Base-by-base conservation (phyloP, 2,113 vertebrate genomes). In the Protobothrops mucrosquamatus region DNA sequence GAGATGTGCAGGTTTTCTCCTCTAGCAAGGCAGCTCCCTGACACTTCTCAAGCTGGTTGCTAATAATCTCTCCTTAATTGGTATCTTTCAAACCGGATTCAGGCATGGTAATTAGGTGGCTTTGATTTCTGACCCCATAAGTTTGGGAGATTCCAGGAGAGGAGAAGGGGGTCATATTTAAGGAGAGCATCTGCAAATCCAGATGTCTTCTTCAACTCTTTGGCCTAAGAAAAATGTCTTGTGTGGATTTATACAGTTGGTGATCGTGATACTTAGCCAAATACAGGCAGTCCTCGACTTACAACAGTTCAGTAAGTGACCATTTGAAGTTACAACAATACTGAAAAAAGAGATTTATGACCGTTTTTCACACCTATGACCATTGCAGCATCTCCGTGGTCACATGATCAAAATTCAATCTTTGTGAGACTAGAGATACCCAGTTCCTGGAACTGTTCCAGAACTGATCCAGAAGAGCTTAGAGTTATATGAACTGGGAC, bases 81-180 rank as follows among this genome's bases (percentile, higher is more conserved):
- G 97, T 96, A 96, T 97, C 96, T 97, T 98, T 98, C 97, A 97
- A 98, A 95, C 94, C 88, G 91, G 97, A 98, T 97, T 98, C 97
- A 97, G 97, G 97, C 96, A 97, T 96, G 96, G 97, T 97, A 97
- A 96, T 97, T 97, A 98, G 95, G 88, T 89, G n/a, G 88, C 95
- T 96, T 91, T 94, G 95, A 97, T 94, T 97, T 92, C 91, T 89
- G 54, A 93, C 26, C 93, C 95, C 94, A 94, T 94, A 89, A 94
- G 95, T 81, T 81, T 96, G 96, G 96, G 92, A 92, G 90, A 95
- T 89, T 93, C 6, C 85, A 92, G 91, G 96, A 90, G 96, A 11
- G 26, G 3, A 15, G 96, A 95, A 95, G 96, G 12, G 96, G 96
- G 95, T 95, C 96, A 94, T 85, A 96, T 55, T 96, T 97, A 97